Percentiles rank a stretch among this genome's conserved stretches.
These are phyloP conservation scores for Dipodomys stephensi DNA, from an alignment of 2,113 vertebrate species.

Conservation along the genomic window DNA sequence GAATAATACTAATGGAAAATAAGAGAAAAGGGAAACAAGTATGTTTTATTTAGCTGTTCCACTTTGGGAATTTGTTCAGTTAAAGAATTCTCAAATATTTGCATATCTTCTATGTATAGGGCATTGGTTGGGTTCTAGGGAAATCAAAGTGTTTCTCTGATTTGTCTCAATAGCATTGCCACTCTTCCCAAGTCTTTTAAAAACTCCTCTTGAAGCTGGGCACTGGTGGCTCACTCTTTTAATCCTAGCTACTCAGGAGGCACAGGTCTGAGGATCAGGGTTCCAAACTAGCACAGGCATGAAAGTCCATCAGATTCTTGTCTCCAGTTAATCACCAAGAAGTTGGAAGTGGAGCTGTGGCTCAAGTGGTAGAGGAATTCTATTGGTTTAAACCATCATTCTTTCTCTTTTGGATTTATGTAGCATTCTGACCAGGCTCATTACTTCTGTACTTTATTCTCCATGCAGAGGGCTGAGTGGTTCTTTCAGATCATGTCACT, in stretches of 20 bases:
- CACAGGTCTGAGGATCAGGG: no score
- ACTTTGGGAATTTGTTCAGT: conserved; percentile 39
- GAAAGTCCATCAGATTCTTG: no score
- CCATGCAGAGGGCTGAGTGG: not conserved
- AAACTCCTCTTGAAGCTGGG: not conserved
- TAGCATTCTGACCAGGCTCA: not conserved
- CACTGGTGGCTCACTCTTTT: no score
- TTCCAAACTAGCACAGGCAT: no score
- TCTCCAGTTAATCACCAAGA: no score
- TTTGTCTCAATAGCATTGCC: not conserved
- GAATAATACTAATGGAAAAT: conserved; percentile 26
- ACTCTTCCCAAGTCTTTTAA: not conserved
- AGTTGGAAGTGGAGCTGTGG: no score
- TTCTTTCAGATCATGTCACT: not conserved
- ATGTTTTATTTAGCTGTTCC: conserved; percentile 6
- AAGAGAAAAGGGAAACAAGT: conserved; percentile 21
- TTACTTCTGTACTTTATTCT: not conserved
- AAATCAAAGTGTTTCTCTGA: conserved; percentile 36
- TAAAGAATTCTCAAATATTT: conserved; percentile 47
- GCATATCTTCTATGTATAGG: not conserved
- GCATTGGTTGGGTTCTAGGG: not conserved
- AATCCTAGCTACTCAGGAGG: no score
- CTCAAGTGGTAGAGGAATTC: no score
- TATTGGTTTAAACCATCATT: not conserved
- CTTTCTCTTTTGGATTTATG: not conserved